These are phyloP conservation scores for Mus spicilegus DNA, from an alignment of 2,113 vertebrate genomes.

Conservation along the genomic window DNA sequence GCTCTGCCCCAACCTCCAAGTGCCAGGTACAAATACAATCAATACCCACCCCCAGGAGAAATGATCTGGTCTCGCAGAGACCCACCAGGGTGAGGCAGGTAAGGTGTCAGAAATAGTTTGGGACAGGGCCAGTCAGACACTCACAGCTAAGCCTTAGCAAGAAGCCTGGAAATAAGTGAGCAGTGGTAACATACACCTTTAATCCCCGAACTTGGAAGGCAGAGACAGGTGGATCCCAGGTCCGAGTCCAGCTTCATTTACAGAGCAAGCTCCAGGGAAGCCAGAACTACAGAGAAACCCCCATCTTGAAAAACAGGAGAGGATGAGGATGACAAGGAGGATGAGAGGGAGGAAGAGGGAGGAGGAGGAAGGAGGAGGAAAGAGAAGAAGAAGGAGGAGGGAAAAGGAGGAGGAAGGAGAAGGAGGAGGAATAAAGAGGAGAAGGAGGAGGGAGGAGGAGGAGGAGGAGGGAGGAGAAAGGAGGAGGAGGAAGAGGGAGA, in stretches of 20 bases:
- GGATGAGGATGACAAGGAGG: neutral
- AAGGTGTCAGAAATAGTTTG: neutral
- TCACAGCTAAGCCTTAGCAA: neutral
- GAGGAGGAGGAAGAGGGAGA: too few species aligned
- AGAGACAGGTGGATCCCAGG: neutral
- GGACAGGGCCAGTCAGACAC: neutral
- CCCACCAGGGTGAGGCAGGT: neutral
- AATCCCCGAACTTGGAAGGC: neutral
- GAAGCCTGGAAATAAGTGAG: neutral
- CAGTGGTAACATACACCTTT: neutral
- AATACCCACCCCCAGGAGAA: neutral
- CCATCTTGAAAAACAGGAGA: neutral
- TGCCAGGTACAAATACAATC: neutral
- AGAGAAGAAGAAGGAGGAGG: neutral
- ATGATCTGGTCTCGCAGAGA: neutral
- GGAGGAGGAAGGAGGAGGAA: rapidly evolving
- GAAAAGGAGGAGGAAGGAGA: too few species aligned
- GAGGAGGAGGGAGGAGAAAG: too few species aligned
- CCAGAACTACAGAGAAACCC: neutral
- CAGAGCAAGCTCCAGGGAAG: neutral
- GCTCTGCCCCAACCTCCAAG: neutral
- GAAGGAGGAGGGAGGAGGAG: too few species aligned
- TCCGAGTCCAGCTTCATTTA: neutral
- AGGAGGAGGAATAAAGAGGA: too few species aligned
- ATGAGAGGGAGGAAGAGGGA: too few species aligned